Evolutionary conservation across 1,140 invertebrate genomes (phyloP).

Genomic region (Asobara japonica): DNA sequence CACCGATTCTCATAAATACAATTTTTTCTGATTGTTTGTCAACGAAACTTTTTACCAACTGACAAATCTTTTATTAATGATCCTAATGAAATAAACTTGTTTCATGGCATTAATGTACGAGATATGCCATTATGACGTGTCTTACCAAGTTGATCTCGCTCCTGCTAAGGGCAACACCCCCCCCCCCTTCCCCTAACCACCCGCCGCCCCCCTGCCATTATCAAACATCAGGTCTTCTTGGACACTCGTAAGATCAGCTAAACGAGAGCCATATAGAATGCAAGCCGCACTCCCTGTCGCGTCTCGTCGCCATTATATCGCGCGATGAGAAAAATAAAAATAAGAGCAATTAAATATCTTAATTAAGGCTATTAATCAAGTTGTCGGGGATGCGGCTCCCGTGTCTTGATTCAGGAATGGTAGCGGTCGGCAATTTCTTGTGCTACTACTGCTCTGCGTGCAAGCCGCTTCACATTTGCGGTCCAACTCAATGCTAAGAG

Average conservation of each 20-base stretch:
- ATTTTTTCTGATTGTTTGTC: neutral
- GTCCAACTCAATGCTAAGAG: neutral
- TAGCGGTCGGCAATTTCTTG: conserved; percentile 57
- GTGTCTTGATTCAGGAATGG: conserved; percentile 58
- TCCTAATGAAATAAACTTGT: conserved; percentile 5
- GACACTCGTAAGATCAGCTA: neutral
- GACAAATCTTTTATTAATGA: conserved; percentile 3
- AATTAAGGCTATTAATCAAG: conserved; percentile 67
- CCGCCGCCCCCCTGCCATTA: neutral
- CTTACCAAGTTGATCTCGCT: neutral
- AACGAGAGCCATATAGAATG: neutral
- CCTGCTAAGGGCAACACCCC: neutral
- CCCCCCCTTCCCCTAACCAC: too few relatives aligned
- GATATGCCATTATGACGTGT: neutral
- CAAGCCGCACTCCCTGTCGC: neutral
- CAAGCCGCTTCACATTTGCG: conserved; percentile 45
- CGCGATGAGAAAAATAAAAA: conserved; percentile 54
- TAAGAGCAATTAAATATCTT: conserved; percentile 67
- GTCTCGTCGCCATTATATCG: conserved; percentile 12
- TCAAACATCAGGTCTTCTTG: neutral
- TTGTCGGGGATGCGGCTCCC: conserved; percentile 56
- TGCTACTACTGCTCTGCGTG: conserved; percentile 37
- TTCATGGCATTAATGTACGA: neutral
- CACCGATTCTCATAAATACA: too few relatives aligned
- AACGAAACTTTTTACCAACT: neutral